Conservation (phyloP, 1,140 invertebrate species). For the Heliconius hewitsoni region DNA sequence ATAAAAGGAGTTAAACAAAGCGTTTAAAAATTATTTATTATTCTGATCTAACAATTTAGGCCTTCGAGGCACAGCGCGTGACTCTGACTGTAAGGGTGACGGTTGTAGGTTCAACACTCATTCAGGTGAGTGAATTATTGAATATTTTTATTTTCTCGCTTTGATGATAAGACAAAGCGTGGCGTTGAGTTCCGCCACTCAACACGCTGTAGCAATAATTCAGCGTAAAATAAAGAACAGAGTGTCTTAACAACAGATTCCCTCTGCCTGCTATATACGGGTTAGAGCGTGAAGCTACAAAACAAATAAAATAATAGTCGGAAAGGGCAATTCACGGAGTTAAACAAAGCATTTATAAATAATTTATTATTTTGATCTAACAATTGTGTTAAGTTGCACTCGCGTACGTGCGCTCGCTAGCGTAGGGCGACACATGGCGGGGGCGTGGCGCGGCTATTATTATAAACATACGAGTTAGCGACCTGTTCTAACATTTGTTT, state of each 20-base stretch:
- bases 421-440: constrained; percentile 3
- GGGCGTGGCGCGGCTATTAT: constrained; percentile 21
- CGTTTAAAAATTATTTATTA: constrained; percentile 9
- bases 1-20: background rate
- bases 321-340: background rate
- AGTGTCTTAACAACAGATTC: too few relatives aligned
- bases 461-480: constrained; percentile 30
- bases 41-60: constrained; percentile 1
- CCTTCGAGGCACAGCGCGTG: too few relatives aligned
- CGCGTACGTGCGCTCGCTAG: constrained; percentile 1
- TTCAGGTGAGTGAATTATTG: too few relatives aligned
- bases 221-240: too few relatives aligned
- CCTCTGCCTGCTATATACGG: too few relatives aligned
- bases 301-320: background rate
- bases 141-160: too few relatives aligned
- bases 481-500: constrained; percentile 22
- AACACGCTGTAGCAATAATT: too few relatives aligned
- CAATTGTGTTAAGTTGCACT: constrained; percentile 7
- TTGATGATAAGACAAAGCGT: too few relatives aligned
- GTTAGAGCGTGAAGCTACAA: too few relatives aligned
- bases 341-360: constrained; percentile 7
- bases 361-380: constrained; percentile 18
- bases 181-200: too few relatives aligned
- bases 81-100: too few relatives aligned
- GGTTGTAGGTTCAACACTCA: too few relatives aligned